Evolutionary conservation across 1,140 invertebrate genomes (phyloP), one percentile per base, ranked within the genome.

Genomic region (Calephelis nemesis): DNA sequence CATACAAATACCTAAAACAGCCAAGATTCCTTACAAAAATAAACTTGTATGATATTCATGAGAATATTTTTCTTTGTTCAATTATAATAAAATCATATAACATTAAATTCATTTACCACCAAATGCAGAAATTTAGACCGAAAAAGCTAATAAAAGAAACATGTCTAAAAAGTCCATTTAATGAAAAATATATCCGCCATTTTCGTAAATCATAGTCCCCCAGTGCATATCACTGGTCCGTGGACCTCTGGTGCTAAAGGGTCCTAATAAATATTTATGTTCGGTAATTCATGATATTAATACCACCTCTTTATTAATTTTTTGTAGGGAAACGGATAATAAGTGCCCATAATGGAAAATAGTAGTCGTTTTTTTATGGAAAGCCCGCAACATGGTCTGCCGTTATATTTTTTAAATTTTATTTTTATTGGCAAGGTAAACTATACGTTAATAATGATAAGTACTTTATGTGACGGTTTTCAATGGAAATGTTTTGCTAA

Each of bases 241-340:
- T 63, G 47, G 62, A 15, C 62, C 10, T 19, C 62, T 63, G 13
- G 45, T 10, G 52, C 68, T 64, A 67, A 73, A 73, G 47, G 73
- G 70, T 70, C 75, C 68, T 67, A 73, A 76, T 76, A 76, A 76
- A 76, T 76, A 74, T 76, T 76, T 76, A 76, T 76, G 70, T 52
- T 9, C 13, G 49, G 49, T 52, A 52, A 52, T 52, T 52, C 49
- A 52, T 68, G 71, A 65, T 73, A 67, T 69, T 73, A 68, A 73
- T 70, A 70, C 70, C 62, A 54, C 50, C 50, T 54, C 19, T 54
- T 54, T 54, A 54, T 54, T 54, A 54, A 54, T 54, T 54, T 54
- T n/a, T 54, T 54, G 52, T 54, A 19, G 52, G 19, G 10, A 54
- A 30, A 19, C 5, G 52, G 52, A 54, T 54, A 54, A 54, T 54